Percentiles rank a stretch among this genome's conserved stretches.
These are phyloP conservation scores for Scrobipalpa atriplicella DNA, from an alignment of 2,888 invertebrate genomes.

Conservation along the genomic window DNA sequence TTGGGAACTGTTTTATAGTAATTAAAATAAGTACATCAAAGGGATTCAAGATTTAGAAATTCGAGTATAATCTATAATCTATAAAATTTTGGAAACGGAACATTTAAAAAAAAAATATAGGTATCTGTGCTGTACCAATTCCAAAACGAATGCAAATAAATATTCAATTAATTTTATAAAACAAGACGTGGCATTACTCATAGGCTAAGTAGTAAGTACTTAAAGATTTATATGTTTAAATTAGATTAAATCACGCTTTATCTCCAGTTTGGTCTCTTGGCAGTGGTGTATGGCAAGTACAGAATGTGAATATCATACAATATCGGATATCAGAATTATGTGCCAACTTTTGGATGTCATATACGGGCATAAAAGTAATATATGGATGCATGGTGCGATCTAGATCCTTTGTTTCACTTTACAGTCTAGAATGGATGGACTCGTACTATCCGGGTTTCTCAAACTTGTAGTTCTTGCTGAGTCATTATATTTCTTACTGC, in stretches of 20 bases:
- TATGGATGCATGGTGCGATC: constrained; percentile 1
- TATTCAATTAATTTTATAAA: background rate
- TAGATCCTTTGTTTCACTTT: background rate
- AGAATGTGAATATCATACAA: background rate
- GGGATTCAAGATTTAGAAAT: too few relatives aligned
- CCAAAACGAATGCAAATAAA: too few relatives aligned
- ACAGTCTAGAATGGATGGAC: background rate
- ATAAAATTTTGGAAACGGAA: too few relatives aligned
- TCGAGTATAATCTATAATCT: too few relatives aligned
- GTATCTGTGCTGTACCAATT: too few relatives aligned
- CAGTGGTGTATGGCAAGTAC: background rate
- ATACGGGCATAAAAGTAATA: constrained; percentile 19
- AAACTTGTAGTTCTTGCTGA: too few relatives aligned
- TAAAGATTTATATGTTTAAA: constrained; percentile 5
- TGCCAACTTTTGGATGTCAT: constrained; percentile 14
- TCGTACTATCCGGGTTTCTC: background rate
- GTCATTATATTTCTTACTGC: too few relatives aligned
- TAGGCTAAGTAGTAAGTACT: background rate
- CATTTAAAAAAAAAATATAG: too few relatives aligned
- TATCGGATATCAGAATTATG: constrained; percentile 1
- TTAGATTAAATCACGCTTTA: constrained; percentile 16
- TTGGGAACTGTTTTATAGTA: too few relatives aligned
- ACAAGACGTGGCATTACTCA: background rate
- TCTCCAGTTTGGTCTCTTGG: background rate
- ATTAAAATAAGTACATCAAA: too few relatives aligned